Evolutionary conservation across 2,113 vertebrate genomes (phyloP), one percentile per base, ranked within the genome.

Genomic region (Chinchilla lanigera): DNA sequence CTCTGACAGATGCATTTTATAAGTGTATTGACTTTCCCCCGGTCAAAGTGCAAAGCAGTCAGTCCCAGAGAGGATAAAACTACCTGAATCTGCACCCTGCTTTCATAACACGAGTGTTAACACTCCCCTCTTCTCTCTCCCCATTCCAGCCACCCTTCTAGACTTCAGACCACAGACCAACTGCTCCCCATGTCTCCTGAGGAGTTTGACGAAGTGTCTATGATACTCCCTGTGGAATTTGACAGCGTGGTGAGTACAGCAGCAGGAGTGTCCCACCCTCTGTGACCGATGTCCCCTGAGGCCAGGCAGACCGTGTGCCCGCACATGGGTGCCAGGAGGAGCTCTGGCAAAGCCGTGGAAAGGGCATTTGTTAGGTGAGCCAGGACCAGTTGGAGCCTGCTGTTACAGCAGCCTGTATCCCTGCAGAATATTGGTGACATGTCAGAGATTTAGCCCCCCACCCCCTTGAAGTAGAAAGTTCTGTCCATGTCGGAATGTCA

Each of bases 161-260:
- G 99, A 95, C 99, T 99, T 87, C 99, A 99, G 96, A 97, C 91
- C 61, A 98, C 99, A 10, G 99, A 99, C 61, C 99, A 99, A 96
- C 99, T 99, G 94, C 98, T 99, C 83, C 99, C 99, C 58, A 99
- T 99, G 99, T 99, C 99, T 44, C 99, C 99, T 0, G 99, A 99
- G 50, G 99, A 99, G 60, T 99, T 99, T n/a, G 99, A 98, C 0
- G 99, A 98, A 61, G 97, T 99, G 84, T 98, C 99, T 38, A 98
- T 98, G 61, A 98, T 98, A 9, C 98, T 99, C n/a, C 61, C 98
- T 0, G 98, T 98, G 8, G 99, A 99, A 93, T 98, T 99, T 0
- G 99, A 99, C 2, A 99, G 98, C 2, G 98, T 99, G 99, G 99
- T 99, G 96, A 30, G 99, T 98, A 35, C 9, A 1, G 1, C 0